These are phyloP conservation scores for Champsocephalus gunnari DNA, from an alignment of 2,797 vertebrate genomes.

Conservation along the genomic window DNA sequence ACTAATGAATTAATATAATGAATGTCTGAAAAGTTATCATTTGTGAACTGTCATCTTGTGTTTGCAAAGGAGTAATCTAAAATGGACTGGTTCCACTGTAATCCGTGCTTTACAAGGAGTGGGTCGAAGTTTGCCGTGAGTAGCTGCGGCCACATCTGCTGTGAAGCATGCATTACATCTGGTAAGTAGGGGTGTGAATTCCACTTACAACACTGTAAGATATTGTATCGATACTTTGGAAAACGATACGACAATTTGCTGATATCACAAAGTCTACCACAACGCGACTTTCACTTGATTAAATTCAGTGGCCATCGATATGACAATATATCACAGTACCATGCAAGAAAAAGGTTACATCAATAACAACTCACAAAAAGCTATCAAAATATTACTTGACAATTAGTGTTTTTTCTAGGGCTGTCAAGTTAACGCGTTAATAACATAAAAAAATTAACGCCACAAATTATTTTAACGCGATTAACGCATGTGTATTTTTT, in stretches of 20 bases:
- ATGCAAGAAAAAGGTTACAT: no score
- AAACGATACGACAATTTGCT: background rate
- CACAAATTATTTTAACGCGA: no score
- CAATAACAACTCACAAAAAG: no score
- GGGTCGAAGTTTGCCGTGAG: slow-evolving; percentile 84
- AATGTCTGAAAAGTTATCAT: background rate
- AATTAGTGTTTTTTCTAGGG: no score
- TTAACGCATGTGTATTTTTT: no score
- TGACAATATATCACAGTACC: no score
- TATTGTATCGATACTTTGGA: background rate
- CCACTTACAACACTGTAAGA: background rate
- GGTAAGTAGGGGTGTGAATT: slow-evolving; percentile 69
- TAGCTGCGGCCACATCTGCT: slow-evolving; percentile 91
- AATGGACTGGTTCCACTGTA: slow-evolving; percentile 96
- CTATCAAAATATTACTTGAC: no score
- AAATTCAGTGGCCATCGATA: no score
- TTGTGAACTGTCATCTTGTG: background rate
- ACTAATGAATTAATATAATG: no score
- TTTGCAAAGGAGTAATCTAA: slow-evolving; percentile 17
- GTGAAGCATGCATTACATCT: slow-evolving; percentile 85
- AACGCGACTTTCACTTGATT: no score
- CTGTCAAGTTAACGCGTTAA: no score
- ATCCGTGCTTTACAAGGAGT: slow-evolving; percentile 85
- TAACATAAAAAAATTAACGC: no score
- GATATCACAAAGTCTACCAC: background rate